phyloP scores from a whole-genome alignment of 2,888 invertebrate species.

The Apoderus coryli region DNA sequence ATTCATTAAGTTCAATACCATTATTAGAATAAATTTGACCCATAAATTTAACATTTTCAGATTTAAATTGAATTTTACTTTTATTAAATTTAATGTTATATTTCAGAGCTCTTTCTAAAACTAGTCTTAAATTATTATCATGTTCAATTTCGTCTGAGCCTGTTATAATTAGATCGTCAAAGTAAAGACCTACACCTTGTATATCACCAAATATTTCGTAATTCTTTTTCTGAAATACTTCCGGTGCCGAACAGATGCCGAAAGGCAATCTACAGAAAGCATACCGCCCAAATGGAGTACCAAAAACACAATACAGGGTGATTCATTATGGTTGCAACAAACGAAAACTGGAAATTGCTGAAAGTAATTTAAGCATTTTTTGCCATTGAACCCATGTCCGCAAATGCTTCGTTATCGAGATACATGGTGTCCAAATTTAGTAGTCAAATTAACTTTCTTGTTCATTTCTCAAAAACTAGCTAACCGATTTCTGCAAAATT shows the following conservation, averaged over 20 bases:
- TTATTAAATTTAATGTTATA: slow-evolving; percentile 14
- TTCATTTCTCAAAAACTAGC: too few species aligned
- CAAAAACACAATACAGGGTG: too few species aligned
- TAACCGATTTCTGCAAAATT: too few species aligned
- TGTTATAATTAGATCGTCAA: slow-evolving; percentile 13
- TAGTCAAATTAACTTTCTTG: too few species aligned
- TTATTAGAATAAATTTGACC: slow-evolving; percentile 13
- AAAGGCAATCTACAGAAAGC: slow-evolving; percentile 5
- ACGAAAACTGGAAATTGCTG: too few species aligned
- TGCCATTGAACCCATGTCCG: too few species aligned
- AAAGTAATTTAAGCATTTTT: too few species aligned
- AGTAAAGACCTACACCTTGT: slow-evolving; percentile 12
- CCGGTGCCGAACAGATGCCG: slow-evolving; percentile 8
- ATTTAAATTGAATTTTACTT: slow-evolving; percentile 12
- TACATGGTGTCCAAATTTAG: too few species aligned
- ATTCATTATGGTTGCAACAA: too few species aligned
- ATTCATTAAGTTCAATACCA: slow-evolving; percentile 10
- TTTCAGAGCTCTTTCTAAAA: slow-evolving; percentile 14
- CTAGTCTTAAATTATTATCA: slow-evolving; percentile 11
- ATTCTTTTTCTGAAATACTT: slow-evolving; percentile 15
- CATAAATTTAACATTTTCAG: slow-evolving; percentile 12
- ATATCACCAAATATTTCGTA: slow-evolving; percentile 14
- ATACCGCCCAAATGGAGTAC: slow-evolving; percentile 7
- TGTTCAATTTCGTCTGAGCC: slow-evolving; percentile 11
- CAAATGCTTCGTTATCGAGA: too few species aligned